Conservation (phyloP, 2,888 invertebrate genomes). For the Coelopa pilipes region DNA sequence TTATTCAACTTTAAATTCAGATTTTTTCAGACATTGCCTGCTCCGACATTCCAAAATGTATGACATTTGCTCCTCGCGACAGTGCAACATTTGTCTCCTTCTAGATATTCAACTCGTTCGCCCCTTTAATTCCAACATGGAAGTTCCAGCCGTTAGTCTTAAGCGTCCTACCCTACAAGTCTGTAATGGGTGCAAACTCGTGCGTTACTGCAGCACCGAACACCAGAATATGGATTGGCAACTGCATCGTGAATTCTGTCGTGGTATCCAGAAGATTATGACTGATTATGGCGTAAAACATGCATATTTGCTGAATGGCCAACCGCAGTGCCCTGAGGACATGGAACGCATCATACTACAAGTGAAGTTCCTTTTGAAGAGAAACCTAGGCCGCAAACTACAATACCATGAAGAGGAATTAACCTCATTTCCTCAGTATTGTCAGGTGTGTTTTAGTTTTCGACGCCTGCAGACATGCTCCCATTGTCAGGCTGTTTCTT, state of each 20-base stretch:
- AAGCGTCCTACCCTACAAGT: conserved; percentile 24
- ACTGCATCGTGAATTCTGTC: conserved; percentile 71
- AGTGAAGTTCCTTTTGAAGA: conserved; percentile 50
- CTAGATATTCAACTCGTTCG: conserved; percentile 21
- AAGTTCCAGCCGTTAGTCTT: background rate
- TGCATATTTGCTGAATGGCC: conserved; percentile 49
- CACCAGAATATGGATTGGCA: conserved; percentile 77
- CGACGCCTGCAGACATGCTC: conserved; percentile 45
- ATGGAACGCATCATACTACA: conserved; percentile 49
- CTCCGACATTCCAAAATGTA: conserved; percentile 37
- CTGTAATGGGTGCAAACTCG: conserved; percentile 73
- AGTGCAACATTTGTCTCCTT: conserved; percentile 46
- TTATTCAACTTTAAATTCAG: too few relatives aligned
- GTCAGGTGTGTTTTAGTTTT: conserved; percentile 53
- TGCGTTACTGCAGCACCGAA: conserved; percentile 73
- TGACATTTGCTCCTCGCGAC: conserved; percentile 42
- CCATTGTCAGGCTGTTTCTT: conserved; percentile 51
- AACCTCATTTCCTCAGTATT: conserved; percentile 54
- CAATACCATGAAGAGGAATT: conserved; percentile 54
- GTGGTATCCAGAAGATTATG: conserved; percentile 58
- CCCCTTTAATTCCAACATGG: background rate
- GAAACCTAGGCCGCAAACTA: conserved; percentile 48
- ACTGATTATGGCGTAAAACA: conserved; percentile 44
- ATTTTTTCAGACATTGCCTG: background rate
- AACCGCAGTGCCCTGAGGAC: conserved; percentile 40